Evolutionary conservation across 2,797 vertebrate genomes (phyloP), one percentile per base, ranked within the genome.

Genomic region (Arrhamphus sclerolepis): DNA sequence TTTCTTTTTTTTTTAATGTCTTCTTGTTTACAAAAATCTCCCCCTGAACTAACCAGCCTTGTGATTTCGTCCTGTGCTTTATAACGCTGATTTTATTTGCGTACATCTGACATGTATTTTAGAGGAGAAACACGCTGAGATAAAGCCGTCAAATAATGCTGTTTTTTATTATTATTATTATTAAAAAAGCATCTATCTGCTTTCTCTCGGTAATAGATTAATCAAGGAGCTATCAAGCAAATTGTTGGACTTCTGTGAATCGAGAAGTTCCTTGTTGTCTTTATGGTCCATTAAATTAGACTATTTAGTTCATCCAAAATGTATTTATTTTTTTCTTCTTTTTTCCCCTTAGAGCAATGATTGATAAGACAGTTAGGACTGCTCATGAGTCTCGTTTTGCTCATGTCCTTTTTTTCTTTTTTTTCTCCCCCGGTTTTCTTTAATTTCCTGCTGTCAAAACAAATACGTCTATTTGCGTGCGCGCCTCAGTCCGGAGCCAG

Each of bases 261-360:
- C 58, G 2, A 48, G 54, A 75, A 69, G 62, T 59, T 56, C 77
- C 79, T 81, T 78, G 74, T 75, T 59, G 72, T 58, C 53, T 75
- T 70, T 76, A 77, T 58, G 81, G 62, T 60, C 57, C 76, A 81
- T 77, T 85, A 79, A 66, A 68, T 76, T 54, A 72, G 66, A 69
- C 31, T 2, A 24, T 71, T 3, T 62, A 67, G 72, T 77, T 63
- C 66, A 34, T 65, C 66, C 59, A 68, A 79, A 61, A 70, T 53
- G 48, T 70, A 34, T 20, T 44, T 21, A 11, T 19, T 21, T 39
- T 11, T 13, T 10, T 11, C 13, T 7, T 44, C 2, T 21, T 31
- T 58, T 31, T 58, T 21, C 72, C 69, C 74, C 58, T 60, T 72
- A 68, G 19, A 66, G 76, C 64, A 56, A 17, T 7, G 57, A 54